phyloP scores from a whole-genome alignment of 2,113 vertebrate genomes.

The Pangasianodon gigas region DNA sequence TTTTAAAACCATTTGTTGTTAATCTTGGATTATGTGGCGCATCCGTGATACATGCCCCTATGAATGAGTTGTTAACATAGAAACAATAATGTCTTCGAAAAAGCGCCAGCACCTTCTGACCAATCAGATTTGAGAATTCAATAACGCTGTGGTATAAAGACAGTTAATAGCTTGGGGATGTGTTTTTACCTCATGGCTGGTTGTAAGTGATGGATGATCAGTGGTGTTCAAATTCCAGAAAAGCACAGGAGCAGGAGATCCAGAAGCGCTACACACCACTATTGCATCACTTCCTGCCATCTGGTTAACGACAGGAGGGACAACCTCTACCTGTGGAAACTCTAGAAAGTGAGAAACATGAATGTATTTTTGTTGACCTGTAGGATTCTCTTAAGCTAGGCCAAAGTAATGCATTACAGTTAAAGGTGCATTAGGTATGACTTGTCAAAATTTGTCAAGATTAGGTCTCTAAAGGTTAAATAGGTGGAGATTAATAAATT shows the following conservation, averaged over 20 bases:
- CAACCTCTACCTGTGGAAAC: slow-evolving; percentile 82
- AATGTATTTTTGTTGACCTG: background rate
- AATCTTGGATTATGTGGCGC: background rate
- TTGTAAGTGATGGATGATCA: slow-evolving; percentile 69
- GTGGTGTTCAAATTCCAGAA: slow-evolving; percentile 82
- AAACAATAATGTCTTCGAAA: background rate
- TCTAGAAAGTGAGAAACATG: slow-evolving; percentile 68
- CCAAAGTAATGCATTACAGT: background rate
- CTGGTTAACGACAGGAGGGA: slow-evolving; percentile 78
- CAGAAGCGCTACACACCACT: slow-evolving; percentile 81
- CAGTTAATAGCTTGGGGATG: background rate
- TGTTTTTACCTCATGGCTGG: slow-evolving; percentile 81
- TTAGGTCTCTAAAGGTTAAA: background rate
- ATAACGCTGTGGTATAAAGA: background rate
- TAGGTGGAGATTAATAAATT: background rate
- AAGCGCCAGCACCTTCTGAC: background rate
- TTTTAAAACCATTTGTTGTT: background rate
- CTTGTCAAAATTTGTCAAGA: background rate
- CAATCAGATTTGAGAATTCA: background rate
- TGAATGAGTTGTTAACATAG: background rate
- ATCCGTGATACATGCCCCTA: background rate
- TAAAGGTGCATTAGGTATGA: background rate
- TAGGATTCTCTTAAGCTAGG: background rate
- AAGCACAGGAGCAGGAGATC: slow-evolving; percentile 81
- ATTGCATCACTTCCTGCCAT: slow-evolving; percentile 83